Percentiles rank a stretch among this genome's conserved stretches.
Evolutionary conservation across 2,888 invertebrate genomes (phyloP).

Genomic region (Caenorhabditis sp.): DNA sequence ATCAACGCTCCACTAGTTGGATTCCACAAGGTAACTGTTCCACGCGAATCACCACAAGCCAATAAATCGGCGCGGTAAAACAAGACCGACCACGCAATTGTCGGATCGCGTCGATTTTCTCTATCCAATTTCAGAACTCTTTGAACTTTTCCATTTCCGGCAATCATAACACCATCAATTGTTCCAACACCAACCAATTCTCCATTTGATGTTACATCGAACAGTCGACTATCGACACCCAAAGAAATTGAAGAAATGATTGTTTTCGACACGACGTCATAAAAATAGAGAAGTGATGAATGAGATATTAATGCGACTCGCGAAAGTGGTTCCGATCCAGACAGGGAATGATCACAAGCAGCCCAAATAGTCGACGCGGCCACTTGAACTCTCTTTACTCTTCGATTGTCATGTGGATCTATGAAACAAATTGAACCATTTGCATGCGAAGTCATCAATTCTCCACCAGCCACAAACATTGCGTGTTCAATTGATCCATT

Average conservation of each 20-base stretch:
- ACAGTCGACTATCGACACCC: slow-evolving; percentile 54
- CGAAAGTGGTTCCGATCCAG: neutral
- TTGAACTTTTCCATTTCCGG: slow-evolving; percentile 30
- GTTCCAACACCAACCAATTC: slow-evolving; percentile 40
- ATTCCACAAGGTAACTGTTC: slow-evolving; percentile 60
- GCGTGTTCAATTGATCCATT: slow-evolving; percentile 37
- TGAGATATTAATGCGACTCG: slow-evolving; percentile 38
- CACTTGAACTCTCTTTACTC: slow-evolving; percentile 58
- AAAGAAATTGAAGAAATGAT: slow-evolving; percentile 48
- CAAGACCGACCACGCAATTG: slow-evolving; percentile 60
- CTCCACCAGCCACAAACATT: slow-evolving; percentile 19
- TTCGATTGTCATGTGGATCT: slow-evolving; percentile 30
- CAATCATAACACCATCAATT: slow-evolving; percentile 36
- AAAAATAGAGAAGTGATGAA: slow-evolving; percentile 39
- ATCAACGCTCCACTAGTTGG: slow-evolving; percentile 48
- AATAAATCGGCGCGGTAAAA: slow-evolving; percentile 45
- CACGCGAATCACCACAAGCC: slow-evolving; percentile 63
- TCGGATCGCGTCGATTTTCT: slow-evolving; percentile 46
- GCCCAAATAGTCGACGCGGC: slow-evolving; percentile 57
- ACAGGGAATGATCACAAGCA: slow-evolving; percentile 22
- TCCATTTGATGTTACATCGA: slow-evolving; percentile 37
- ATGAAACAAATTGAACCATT: slow-evolving; percentile 44
- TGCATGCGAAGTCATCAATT: slow-evolving; percentile 32
- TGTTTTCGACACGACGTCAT: slow-evolving; percentile 46
- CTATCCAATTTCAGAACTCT: slow-evolving; percentile 36